Evolutionary conservation across 2,888 invertebrate species (phyloP), one percentile per base, ranked within the genome.

Genomic region (Drosophila tripunctata): DNA sequence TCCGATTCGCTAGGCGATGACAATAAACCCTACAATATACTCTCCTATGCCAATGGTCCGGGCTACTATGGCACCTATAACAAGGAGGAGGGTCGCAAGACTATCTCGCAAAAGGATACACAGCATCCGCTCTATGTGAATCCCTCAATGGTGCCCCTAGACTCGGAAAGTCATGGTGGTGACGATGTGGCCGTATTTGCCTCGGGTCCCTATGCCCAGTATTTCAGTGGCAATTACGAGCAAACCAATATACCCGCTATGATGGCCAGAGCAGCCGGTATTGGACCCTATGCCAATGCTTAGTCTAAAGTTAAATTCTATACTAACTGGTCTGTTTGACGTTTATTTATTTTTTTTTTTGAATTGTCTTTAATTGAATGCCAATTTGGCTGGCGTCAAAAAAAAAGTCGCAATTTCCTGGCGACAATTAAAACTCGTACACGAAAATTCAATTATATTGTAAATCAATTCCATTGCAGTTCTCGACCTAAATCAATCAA

Each of bases 181-280:
- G 96, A 96, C 75, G 96, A 96, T 88, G 96, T 96, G 0, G 94
- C 94, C 0, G 94, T 96, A 0, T 96, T 94, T 89, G 96, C 96
- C 0, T 92, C 91, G 2, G 97, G 95, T 17, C 96, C 96, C 1
- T 95, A 94, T 94, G 92, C 96, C 0, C 96, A 97, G 87, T 92
- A 96, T 2, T 96, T 97, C 87, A 93, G 94, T 0, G 96, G 96
- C 2, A 94, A 94, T 55, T 94, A 95, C 79, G 96, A 97, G 82
- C 96, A 97, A 90, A 94, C 94, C 88, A 95, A 93, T 84, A 94
- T 97, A 48, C 95, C 96, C 0, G 95, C 96, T 66, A 93, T 95
- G 27, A 93, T 96, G 88, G 94, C 93, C 0, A 95, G 93, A 67
- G 95, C 96, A 0, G 93, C 95, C 0, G 94, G 95, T 76, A 94